Evolutionary conservation across 1,140 invertebrate genomes (phyloP), one percentile per base, ranked within the genome.

Genomic region (Bombus pascuorum): DNA sequence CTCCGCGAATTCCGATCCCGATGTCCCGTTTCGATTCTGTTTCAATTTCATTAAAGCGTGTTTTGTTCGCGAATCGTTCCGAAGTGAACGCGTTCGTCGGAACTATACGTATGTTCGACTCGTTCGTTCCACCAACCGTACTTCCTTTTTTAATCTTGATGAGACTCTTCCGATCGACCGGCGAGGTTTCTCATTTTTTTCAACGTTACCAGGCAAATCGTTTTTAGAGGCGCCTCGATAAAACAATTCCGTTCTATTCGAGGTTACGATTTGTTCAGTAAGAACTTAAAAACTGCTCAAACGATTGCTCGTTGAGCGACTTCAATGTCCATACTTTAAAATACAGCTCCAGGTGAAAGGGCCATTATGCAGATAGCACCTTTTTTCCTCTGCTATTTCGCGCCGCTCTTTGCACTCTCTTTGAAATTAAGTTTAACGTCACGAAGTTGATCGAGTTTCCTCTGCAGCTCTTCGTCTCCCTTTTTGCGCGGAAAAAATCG

Each of bases 1-100:
- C 65, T 47, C 8, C 10, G 65, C 10, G 65, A 80, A 53, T 80
- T 77, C 42, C 75, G 78, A 80, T 80, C 34, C 9, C 66, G 3
- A 22, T 1, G 9, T 37, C 34, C 15, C 66, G 66, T 37, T 68
- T 22, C 66, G 66, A 80, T 80, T 47, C 32, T 18, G 66, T 68
- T 68, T 68, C 66, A 25, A 80, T 80, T 68, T 68, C 42, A 70
- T 80, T 37, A 53, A 53, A 53, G 28, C 65, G 65, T 2, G n/a
- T 70, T 70, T 72, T 22, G 37, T 6, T n/a, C 32, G 66, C 34
- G 32, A 9, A 37, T 37, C 66, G 34, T 37, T 68, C 3, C 32
- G 4, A 68, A 68, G 32, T 25, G 66, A 68, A 68, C 18, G 9
- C 34, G 34, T 22, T 9, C 15, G 9, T 10, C 66, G n/a, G 62